These are phyloP conservation scores for Drosophila ezoana DNA, from an alignment of 2,888 invertebrate genomes.

Conservation along the genomic window DNA sequence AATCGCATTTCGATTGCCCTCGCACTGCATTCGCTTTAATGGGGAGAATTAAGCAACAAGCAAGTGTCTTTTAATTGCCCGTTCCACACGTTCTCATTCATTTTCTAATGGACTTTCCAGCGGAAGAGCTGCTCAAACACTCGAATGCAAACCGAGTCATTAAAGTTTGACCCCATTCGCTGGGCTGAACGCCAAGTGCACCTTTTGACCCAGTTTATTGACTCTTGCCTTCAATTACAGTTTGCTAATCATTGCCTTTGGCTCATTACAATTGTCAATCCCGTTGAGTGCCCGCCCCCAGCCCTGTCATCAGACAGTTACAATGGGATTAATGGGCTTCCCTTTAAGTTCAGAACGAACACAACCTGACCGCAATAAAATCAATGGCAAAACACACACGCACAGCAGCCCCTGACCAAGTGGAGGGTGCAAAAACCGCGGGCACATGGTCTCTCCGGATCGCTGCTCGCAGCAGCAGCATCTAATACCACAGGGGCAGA, in stretches of 20 bases:
- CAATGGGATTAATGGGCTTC: conserved; percentile 46
- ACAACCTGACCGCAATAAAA: conserved; percentile 67
- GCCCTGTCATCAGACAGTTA: conserved; percentile 6
- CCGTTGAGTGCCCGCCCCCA: conserved; percentile 44
- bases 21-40: conserved; percentile 14
- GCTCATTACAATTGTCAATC: conserved; percentile 64
- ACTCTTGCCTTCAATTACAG: conserved; percentile 56
- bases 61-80: conserved; percentile 32
- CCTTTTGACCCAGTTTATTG: conserved; percentile 53
- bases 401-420: conserved; percentile 5
- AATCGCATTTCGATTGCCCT: conserved; percentile 49
- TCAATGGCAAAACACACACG: conserved; percentile 33
- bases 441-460: conserved; percentile 3
- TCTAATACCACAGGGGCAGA: conserved; percentile 11
- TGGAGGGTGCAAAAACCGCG: conserved; percentile 46
- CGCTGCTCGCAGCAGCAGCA: conserved; percentile 2
- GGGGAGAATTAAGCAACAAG: not conserved
- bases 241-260: conserved; percentile 57
- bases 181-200: not conserved
- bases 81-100: conserved; percentile 12
- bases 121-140: conserved; percentile 46
- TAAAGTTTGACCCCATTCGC: conserved; percentile 22
- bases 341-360: conserved; percentile 16
- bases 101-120: conserved; percentile 49
- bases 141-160: conserved; percentile 10